A percentile compares a stretch with the other conserved stretches of the same genome.
Evolutionary conservation across 2,888 invertebrate species (phyloP).

Genomic region (Ommatoiulus sabulosus): DNA sequence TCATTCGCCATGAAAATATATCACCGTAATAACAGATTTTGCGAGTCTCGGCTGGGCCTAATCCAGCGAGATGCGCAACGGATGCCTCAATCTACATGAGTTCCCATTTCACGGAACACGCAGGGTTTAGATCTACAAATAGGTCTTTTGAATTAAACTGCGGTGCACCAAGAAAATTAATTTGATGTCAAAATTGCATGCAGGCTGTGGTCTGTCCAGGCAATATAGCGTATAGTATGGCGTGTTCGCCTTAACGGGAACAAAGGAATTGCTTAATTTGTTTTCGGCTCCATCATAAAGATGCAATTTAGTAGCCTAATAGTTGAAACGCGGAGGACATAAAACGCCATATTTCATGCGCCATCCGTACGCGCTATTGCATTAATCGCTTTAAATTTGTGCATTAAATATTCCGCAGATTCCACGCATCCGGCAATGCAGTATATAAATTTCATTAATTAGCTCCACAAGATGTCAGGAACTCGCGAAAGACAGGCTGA

Average conservation of each 20-base stretch:
- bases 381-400: conserved; percentile 14
- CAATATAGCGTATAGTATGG: neutral
- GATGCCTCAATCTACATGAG: neutral
- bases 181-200: conserved; percentile 40
- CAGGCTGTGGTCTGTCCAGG: conserved; percentile 27
- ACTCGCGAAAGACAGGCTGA: neutral
- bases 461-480: neutral
- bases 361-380: conserved; percentile 40
- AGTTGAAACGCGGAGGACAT: conserved; percentile 40
- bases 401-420: conserved; percentile 37
- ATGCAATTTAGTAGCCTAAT: conserved; percentile 43
- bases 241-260: conserved; percentile 40
- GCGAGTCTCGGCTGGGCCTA: neutral
- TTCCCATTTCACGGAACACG: conserved; percentile 23
- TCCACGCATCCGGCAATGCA: conserved; percentile 30
- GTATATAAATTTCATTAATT: conserved; percentile 21
- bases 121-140: conserved; percentile 30
- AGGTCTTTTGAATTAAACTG: conserved; percentile 35
- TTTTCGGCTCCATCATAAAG: conserved; percentile 22
- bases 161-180: conserved; percentile 39
- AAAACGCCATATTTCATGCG: conserved; percentile 43
- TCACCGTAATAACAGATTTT: neutral
- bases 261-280: conserved; percentile 43
- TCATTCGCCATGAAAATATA: neutral
- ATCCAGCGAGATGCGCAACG: neutral